phyloP scores from a whole-genome alignment of 2,113 vertebrate genomes.

The Phaethon lepturus region DNA sequence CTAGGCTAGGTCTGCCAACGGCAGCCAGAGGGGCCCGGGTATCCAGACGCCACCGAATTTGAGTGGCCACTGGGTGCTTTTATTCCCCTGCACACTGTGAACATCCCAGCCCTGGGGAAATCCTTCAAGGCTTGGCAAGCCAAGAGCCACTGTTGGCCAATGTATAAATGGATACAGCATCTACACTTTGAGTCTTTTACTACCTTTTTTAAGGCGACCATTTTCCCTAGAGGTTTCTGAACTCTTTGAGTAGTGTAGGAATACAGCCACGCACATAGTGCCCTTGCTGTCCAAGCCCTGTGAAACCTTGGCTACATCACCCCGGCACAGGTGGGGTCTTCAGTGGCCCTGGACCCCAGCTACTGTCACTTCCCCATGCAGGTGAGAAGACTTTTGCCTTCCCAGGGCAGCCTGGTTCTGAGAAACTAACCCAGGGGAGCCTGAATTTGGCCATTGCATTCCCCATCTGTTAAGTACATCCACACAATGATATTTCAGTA shows the following conservation, averaged over 20 bases:
- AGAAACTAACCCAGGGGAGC: not conserved
- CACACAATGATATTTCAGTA: conserved; percentile 22
- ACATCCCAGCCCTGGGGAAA: not conserved
- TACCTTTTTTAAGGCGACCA: rapidly evolving
- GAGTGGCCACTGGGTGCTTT: rapidly evolving
- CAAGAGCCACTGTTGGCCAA: not conserved
- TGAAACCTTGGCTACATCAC: not conserved
- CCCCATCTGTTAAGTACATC: conserved; percentile 26
- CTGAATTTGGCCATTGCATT: not conserved
- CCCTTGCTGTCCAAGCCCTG: not conserved
- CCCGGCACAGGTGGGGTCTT: not conserved
- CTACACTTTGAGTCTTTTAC: not conserved
- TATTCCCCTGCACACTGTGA: not conserved
- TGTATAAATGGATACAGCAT: not conserved
- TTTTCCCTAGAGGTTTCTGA: not conserved
- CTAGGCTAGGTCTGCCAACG: not conserved
- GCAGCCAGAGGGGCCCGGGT: not conserved
- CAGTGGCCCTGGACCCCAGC: not conserved
- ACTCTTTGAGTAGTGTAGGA: not conserved
- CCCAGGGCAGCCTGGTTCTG: not conserved
- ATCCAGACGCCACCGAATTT: not conserved
- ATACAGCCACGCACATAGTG: not conserved
- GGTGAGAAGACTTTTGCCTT: not conserved
- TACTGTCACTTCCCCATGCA: rapidly evolving
- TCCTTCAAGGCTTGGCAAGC: not conserved